Evolutionary conservation across 2,113 vertebrate species (phyloP).

Genomic region (Neolamprologus ventralis): DNA sequence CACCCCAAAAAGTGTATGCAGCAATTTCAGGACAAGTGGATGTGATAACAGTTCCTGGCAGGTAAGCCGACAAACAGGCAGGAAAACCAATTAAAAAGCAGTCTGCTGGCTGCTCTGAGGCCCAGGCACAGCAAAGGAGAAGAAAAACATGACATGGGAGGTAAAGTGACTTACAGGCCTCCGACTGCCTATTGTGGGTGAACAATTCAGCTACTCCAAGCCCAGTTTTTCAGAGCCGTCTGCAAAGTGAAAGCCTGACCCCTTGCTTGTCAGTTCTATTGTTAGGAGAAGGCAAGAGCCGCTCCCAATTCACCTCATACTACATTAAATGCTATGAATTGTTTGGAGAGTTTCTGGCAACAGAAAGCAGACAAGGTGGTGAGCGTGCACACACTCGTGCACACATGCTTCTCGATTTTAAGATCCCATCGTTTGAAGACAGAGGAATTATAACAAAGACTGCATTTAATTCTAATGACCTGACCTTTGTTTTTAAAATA

Average conservation of each 20-base stretch:
- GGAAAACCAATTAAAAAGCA: conserved; percentile 25
- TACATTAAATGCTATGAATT: conserved; percentile 26
- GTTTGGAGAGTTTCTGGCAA: conserved; percentile 15
- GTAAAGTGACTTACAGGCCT: conserved; percentile 7
- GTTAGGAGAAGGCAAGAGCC: conserved; percentile 32
- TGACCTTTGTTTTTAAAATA: neutral
- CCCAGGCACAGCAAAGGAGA: neutral
- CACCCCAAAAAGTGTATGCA: neutral
- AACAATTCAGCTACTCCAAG: conserved; percentile 32
- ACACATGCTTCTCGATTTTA: neutral
- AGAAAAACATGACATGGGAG: conserved; percentile 33
- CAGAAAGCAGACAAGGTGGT: neutral
- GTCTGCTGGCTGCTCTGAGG: neutral
- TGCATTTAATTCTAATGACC: neutral
- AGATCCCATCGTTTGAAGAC: neutral
- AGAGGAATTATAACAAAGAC: neutral
- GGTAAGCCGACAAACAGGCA: neutral
- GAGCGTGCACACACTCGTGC: neutral
- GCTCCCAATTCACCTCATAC: conserved; percentile 35
- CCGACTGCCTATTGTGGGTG: conserved; percentile 20
- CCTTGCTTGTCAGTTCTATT: conserved; percentile 46
- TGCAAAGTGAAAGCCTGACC: conserved; percentile 36
- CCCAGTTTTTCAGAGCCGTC: neutral
- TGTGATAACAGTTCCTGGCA: conserved; percentile 1
- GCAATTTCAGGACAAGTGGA: neutral